Conservation (phyloP, 2,113 vertebrate species). For the Eretmochelys imbricata region DNA sequence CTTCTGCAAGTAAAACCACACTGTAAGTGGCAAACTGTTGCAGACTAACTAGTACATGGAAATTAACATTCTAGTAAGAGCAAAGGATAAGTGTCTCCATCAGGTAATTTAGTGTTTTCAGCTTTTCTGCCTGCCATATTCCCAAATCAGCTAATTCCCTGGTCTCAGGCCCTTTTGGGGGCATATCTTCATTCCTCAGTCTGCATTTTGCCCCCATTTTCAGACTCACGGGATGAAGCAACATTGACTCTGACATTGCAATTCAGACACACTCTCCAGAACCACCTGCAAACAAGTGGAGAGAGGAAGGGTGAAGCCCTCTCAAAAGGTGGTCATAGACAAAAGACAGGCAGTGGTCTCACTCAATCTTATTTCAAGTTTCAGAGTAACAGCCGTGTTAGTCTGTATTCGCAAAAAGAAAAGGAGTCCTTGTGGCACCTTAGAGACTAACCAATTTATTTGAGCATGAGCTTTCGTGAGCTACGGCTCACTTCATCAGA, state of each 20-base stretch:
- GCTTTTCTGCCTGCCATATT: background rate
- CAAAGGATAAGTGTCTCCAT: background rate
- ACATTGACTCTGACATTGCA: background rate
- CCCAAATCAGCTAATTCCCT: background rate
- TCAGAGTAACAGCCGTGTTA: too few species aligned
- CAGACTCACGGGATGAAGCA: background rate
- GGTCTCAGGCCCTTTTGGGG: background rate
- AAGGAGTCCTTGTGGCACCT: too few species aligned
- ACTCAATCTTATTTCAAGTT: background rate
- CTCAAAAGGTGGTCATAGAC: background rate
- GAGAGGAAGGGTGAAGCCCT: background rate
- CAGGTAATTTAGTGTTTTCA: background rate
- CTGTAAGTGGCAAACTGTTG: background rate
- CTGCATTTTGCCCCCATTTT: background rate
- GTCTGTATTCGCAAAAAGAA: too few species aligned
- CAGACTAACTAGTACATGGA: background rate
- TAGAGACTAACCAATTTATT: too few species aligned
- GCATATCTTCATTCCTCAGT: background rate
- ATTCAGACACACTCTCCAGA: background rate
- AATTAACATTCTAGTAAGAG: background rate
- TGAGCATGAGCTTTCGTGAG: too few species aligned
- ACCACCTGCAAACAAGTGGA: background rate
- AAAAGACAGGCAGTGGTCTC: background rate
- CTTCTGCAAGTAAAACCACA: background rate
- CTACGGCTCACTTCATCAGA: too few species aligned